phyloP scores from a whole-genome alignment of 1,140 invertebrate genomes.

The Caenorhabditis briggsae region DNA sequence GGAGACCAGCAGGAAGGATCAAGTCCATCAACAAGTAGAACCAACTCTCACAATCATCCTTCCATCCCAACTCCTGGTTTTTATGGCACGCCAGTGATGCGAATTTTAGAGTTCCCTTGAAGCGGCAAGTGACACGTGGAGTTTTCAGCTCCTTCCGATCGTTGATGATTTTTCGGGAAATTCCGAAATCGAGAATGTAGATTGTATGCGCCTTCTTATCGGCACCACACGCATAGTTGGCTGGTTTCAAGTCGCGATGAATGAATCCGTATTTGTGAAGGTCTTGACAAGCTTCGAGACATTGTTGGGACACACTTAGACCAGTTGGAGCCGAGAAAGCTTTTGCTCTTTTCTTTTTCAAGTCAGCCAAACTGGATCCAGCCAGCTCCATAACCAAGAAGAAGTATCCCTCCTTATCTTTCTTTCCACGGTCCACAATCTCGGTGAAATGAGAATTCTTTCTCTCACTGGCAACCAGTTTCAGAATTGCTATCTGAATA shows the following conservation, averaged over 20 bases:
- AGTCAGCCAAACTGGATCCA: conserved; percentile 58
- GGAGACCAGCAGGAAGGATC: conserved; percentile 29
- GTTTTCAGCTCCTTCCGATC: conserved; percentile 68
- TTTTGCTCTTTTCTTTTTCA: conserved; percentile 55
- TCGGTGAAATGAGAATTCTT: conserved; percentile 59
- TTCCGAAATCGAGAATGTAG: conserved; percentile 71
- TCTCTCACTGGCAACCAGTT: conserved; percentile 47
- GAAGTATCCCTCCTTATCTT: conserved; percentile 61
- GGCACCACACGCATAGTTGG: conserved; percentile 66
- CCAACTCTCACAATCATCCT: conserved; percentile 72
- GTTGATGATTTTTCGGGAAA: conserved; percentile 68
- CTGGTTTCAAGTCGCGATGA: conserved; percentile 70
- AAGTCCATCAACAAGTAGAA: conserved; percentile 71
- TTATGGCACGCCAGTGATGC: conserved; percentile 67
- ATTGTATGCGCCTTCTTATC: conserved; percentile 61
- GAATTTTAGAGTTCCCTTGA: conserved; percentile 71
- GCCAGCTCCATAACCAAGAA: conserved; percentile 65
- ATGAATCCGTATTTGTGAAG: conserved; percentile 68
- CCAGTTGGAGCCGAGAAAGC: conserved; percentile 62
- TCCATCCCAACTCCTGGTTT: conserved; percentile 65
- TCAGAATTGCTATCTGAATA: conserved; percentile 64
- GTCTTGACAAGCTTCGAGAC: conserved; percentile 69
- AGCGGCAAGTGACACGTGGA: conserved; percentile 58
- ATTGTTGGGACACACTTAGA: conserved; percentile 65
- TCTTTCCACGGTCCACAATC: conserved; percentile 65